phyloP scores from a whole-genome alignment of 2,113 vertebrate species.

The Tragelaphus imberbis region DNA sequence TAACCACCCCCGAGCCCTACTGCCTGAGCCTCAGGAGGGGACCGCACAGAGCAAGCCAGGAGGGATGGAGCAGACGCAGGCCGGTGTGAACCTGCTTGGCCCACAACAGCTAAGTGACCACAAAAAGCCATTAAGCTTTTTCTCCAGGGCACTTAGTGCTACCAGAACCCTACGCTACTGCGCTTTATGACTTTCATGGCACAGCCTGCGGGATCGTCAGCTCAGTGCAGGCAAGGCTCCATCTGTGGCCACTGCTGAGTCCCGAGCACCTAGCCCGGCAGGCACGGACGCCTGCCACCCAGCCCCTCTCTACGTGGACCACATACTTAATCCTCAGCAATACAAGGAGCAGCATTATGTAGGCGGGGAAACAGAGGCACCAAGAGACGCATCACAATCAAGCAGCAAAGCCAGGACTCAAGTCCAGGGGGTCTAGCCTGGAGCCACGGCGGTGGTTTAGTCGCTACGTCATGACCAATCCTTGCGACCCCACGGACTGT shows the following conservation, averaged over 20 bases:
- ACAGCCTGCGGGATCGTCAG: fast-evolving
- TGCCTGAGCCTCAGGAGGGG: neutral
- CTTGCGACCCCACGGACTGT: neutral
- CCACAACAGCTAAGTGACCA: neutral
- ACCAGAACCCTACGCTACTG: fast-evolving
- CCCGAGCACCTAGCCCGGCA: fast-evolving
- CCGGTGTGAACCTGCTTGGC: fast-evolving
- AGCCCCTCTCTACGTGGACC: fast-evolving
- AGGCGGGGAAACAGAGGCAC: neutral
- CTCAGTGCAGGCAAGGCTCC: fast-evolving
- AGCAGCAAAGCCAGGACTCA: neutral
- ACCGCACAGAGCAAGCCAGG: neutral
- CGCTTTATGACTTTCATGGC: fast-evolving
- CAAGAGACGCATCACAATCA: fast-evolving
- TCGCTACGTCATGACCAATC: neutral
- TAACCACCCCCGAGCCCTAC: neutral
- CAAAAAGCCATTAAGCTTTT: neutral
- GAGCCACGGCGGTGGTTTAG: neutral
- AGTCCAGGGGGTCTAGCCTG: neutral
- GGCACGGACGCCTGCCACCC: fast-evolving
- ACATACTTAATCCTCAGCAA: too few relatives aligned
- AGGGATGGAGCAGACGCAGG: fast-evolving
- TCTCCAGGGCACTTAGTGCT: neutral
- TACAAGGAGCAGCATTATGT: too few relatives aligned
- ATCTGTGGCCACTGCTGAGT: neutral